Base-by-base conservation (phyloP, 2,888 invertebrate genomes). In the Dascillus cervinus region DNA sequence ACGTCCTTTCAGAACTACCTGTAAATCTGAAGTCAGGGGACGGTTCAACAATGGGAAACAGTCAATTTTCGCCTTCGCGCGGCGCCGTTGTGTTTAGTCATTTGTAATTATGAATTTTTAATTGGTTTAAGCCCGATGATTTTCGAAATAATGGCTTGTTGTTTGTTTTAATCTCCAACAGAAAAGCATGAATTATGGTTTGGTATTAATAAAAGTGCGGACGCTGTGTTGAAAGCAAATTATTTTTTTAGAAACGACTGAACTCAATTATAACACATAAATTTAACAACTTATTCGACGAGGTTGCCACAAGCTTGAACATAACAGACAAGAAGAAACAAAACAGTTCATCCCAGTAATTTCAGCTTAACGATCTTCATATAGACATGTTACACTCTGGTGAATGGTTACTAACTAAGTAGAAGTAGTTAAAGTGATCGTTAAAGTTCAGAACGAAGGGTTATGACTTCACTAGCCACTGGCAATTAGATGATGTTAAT, bases 331-430 rank as follows among this genome's bases (percentile, higher is more conserved):
- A 33, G 44, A 44, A 37, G 38, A 46, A 50, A 52, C 49, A 52
- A 53, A 51, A 47, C 48, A 44, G 49, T 46, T 39, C 49, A 44
- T 47, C 48, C 43, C 47, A 47, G 47, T 49, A 47, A 51, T 52
- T 52, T 49, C 45, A 39, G 34, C 43, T 52, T 53, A 52, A 54
- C 52, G 53, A 52, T 48, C 44, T 43, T 50, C 46, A 50, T 52
- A 49, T 47, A 49, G 48, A 47, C 47, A 45, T 46, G 49, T 52
- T 51, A 50, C 46, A 37, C 42, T 44, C n/a, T n/a, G n/a, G 43
- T 49, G 48, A 53, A 49, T 53, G 49, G 50, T 43, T 42, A 38
- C 49, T 52, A 53, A 53, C 51, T 52, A 53, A 55, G 50, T 48
- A 49, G 49, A 51, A 49, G 50, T 44, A 52, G 51, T 55, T 50